Percentiles rank a stretch among this genome's conserved stretches.
phyloP scores from a whole-genome alignment of 2,888 invertebrate species.

The Drosophila fulvimacula region DNA sequence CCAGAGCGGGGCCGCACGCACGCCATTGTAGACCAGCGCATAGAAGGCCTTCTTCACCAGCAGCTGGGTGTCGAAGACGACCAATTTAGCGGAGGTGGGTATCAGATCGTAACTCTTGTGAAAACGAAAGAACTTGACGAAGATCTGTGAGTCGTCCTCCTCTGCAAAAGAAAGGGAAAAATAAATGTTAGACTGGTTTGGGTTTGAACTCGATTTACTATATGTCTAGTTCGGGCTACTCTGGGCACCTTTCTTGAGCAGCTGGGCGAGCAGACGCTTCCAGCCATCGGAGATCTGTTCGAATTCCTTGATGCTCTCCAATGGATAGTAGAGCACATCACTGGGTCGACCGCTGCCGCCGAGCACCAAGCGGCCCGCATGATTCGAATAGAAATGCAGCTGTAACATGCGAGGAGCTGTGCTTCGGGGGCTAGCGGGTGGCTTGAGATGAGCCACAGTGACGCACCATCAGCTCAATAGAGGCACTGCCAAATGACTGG shows the following conservation, averaged over 20 bases:
- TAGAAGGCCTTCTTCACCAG: slow-evolving; percentile 99
- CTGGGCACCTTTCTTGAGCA: slow-evolving; percentile 87
- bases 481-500: slow-evolving; percentile 50
- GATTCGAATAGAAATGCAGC: slow-evolving; percentile 93
- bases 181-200: neutral
- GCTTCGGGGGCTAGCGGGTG: slow-evolving; percentile 24
- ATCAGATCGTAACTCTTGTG: slow-evolving; percentile 99
- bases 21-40: slow-evolving; percentile 99
- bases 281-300: slow-evolving; percentile 91
- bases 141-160: slow-evolving; percentile 98
- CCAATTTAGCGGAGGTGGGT: slow-evolving; percentile 99
- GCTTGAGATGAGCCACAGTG: slow-evolving; percentile 41
- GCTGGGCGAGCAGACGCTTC: slow-evolving; percentile 91
- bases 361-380: slow-evolving; percentile 88
- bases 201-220: too few species aligned
- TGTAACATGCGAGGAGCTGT: slow-evolving; percentile 88
- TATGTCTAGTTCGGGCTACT: neutral
- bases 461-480: slow-evolving; percentile 37
- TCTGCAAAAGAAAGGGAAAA: slow-evolving; percentile 87
- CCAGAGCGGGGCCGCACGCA: slow-evolving; percentile 99
- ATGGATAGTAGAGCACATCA: slow-evolving; percentile 88
- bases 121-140: slow-evolving; percentile 99
- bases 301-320: slow-evolving; percentile 95
- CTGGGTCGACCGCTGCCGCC: slow-evolving; percentile 83
- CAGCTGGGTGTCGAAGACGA: slow-evolving; percentile 99